Conservation (phyloP, 2,888 invertebrate species). For the Eupsilia transversa region DNA sequence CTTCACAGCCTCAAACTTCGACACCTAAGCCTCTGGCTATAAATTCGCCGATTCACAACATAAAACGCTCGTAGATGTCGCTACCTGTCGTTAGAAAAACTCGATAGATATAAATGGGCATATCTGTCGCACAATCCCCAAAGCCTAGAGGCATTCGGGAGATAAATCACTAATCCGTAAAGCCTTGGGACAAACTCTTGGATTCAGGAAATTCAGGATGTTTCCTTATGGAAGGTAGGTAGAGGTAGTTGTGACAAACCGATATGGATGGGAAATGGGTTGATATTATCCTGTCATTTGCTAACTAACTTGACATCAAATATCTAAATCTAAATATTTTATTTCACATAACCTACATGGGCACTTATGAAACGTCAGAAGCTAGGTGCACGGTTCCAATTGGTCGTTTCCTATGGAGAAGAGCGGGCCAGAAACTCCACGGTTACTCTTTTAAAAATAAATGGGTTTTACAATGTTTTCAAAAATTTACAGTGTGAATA, state of each 20-base stretch:
- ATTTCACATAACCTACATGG: too few relatives aligned
- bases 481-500: too few relatives aligned
- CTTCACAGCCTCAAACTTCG: neutral
- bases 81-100: constrained; percentile 30
- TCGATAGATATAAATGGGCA: constrained; percentile 42
- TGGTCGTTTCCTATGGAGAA: too few relatives aligned
- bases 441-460: too few relatives aligned
- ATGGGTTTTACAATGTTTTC: too few relatives aligned
- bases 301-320: too few relatives aligned
- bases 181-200: constrained; percentile 37
- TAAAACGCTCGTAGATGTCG: constrained; percentile 10
- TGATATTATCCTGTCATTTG: too few relatives aligned
- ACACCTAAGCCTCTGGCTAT: neutral
- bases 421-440: too few relatives aligned
- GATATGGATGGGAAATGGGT: neutral
- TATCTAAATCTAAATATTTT: too few relatives aligned
- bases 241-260: constrained; percentile 1
- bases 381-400: too few relatives aligned
- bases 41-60: neutral
- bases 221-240: neutral
- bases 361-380: too few relatives aligned
- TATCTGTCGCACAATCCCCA: constrained; percentile 24
- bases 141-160: constrained; percentile 35
- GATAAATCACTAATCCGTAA: constrained; percentile 55
- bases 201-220: constrained; percentile 14